A percentile compares a stretch with the other conserved stretches of the same genome.
These are phyloP conservation scores for Dicrostonyx torquatus DNA, from an alignment of 2,797 vertebrate genomes.

Conservation along the genomic window DNA sequence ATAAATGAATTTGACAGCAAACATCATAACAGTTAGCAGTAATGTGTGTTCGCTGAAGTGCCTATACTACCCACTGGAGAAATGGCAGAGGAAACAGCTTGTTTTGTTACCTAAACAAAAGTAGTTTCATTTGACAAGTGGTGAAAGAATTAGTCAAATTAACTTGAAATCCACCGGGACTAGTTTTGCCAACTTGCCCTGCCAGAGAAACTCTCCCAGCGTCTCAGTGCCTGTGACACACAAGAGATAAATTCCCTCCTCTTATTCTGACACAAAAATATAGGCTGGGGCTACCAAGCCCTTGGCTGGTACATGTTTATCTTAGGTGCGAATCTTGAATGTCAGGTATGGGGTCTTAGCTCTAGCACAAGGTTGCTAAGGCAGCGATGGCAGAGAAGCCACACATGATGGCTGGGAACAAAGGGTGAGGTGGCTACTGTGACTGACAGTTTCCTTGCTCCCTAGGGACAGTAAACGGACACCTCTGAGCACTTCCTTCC, in stretches of 20 bases:
- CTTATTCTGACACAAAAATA: conserved; percentile 81
- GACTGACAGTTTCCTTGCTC: not conserved
- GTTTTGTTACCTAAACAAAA: conserved; percentile 86
- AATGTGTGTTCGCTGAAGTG: conserved; percentile 88
- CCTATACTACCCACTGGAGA: conserved; percentile 85
- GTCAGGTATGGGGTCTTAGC: conserved; percentile 73
- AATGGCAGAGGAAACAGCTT: conserved; percentile 84
- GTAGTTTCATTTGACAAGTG: conserved; percentile 87
- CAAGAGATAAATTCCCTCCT: conserved; percentile 82
- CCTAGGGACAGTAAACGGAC: not conserved
- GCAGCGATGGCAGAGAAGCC: not conserved
- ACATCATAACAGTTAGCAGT: conserved; percentile 90
- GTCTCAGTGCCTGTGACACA: conserved; percentile 55
- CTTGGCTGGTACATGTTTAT: conserved; percentile 53
- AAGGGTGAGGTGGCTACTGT: not conserved
- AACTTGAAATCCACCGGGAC: conserved; percentile 84
- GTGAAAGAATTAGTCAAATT: conserved; percentile 90
- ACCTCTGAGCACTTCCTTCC: not conserved
- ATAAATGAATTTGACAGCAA: conserved; percentile 93
- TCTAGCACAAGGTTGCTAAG: conserved; percentile 53
- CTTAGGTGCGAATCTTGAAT: conserved; percentile 31
- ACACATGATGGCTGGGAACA: not conserved
- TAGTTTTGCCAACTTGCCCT: conserved; percentile 78
- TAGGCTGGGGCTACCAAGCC: conserved; percentile 60
- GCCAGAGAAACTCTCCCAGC: conserved; percentile 75